Conservation (phyloP, 2,113 vertebrate genomes). For the Indicator indicator region DNA sequence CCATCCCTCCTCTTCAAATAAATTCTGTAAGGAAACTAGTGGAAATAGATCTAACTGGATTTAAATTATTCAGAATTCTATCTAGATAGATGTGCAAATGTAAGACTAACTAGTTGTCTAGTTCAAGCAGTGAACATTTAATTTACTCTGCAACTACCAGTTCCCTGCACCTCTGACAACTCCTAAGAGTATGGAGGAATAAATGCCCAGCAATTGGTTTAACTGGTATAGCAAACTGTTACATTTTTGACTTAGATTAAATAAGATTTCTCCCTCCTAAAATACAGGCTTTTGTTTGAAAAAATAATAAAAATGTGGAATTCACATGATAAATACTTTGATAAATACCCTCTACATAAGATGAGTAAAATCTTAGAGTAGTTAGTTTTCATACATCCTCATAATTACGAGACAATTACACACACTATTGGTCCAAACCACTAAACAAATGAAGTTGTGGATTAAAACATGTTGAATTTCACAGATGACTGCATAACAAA, state of each 20-base stretch:
- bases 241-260: neutral
- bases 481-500: neutral
- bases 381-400: neutral
- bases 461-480: slow-evolving; percentile 18
- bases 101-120: neutral
- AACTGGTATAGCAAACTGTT: neutral
- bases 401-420: neutral
- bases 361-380: neutral
- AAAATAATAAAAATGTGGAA: neutral
- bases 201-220: neutral
- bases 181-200: neutral
- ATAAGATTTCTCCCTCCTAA: neutral
- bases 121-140: neutral
- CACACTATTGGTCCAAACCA: neutral
- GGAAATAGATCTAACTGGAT: neutral
- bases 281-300: neutral
- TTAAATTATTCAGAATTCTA: neutral
- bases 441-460: neutral
- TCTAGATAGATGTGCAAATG: neutral
- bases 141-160: neutral
- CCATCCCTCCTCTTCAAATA: neutral
- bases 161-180: neutral
- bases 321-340: neutral
- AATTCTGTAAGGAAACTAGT: neutral
- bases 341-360: neutral